Evolutionary conservation across 2,888 invertebrate genomes (phyloP).

Genomic region (Eilema griseolum): DNA sequence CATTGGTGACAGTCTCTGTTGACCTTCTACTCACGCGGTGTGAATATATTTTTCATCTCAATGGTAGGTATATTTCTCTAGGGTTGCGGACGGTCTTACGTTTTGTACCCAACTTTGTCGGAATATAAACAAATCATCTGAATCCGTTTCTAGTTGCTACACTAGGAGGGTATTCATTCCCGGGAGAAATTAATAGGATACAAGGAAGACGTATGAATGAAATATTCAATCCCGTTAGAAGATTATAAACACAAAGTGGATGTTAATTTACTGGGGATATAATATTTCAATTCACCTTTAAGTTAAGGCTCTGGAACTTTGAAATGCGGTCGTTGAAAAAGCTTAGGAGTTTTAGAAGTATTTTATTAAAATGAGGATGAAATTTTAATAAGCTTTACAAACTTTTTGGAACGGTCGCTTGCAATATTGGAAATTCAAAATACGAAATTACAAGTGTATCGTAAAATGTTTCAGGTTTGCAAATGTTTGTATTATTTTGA

Average conservation of each 20-base stretch:
- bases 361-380: conserved; percentile 34
- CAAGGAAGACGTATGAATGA: conserved; percentile 18
- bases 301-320: conserved; percentile 27
- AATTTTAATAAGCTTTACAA: conserved; percentile 37
- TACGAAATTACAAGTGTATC: neutral
- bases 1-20: no score
- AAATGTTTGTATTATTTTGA: neutral
- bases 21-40: neutral
- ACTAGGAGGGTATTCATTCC: conserved; percentile 20
- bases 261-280: conserved; percentile 40
- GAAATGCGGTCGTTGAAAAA: conserved; percentile 25
- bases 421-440: conserved; percentile 21
- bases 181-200: conserved; percentile 43
- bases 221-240: conserved; percentile 26
- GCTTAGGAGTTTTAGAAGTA: conserved; percentile 34
- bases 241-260: conserved; percentile 28
- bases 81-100: conserved; percentile 6
- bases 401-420: conserved; percentile 26
- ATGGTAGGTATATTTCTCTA: neutral
- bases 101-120: conserved; percentile 15
- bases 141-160: conserved; percentile 17
- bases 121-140: conserved; percentile 22
- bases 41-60: neutral
- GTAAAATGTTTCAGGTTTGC: neutral
- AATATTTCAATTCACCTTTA: conserved; percentile 32